A percentile compares a stretch with the other conserved stretches of the same genome.
These are phyloP conservation scores for Thunnus thynnus DNA, from an alignment of 2,113 vertebrate genomes.

Conservation along the genomic window DNA sequence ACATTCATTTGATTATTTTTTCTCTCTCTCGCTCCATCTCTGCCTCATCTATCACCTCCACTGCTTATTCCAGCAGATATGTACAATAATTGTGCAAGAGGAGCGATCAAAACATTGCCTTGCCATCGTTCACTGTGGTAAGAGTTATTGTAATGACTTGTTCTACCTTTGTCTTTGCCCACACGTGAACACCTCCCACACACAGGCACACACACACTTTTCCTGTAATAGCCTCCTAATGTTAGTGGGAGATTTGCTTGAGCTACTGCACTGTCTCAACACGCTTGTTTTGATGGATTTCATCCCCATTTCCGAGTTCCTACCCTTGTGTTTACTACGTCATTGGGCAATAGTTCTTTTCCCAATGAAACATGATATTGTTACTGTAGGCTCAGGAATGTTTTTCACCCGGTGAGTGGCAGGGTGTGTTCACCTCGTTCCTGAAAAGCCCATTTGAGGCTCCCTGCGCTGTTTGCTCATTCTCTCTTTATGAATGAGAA, in stretches of 20 bases:
- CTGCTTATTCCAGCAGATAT: too few species aligned
- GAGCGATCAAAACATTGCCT: constrained; percentile 43
- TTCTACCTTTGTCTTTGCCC: constrained; percentile 23
- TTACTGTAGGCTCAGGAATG: constrained; percentile 78
- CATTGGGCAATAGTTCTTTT: constrained; percentile 64
- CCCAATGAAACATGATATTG: constrained; percentile 72
- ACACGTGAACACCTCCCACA: constrained; percentile 27
- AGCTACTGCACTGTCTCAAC: constrained; percentile 62
- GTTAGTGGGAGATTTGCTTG: constrained; percentile 24
- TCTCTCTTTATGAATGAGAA: constrained; percentile 74
- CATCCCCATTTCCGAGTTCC: constrained; percentile 53
- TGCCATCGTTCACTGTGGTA: constrained; percentile 2
- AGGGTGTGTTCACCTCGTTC: constrained; percentile 59
- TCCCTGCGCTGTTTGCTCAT: constrained; percentile 49
- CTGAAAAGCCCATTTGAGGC: constrained; percentile 54
- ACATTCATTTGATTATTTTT: constrained; percentile 5
- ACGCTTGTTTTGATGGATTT: constrained; percentile 72
- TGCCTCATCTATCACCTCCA: not conserved
- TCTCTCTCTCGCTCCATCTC: constrained; percentile 7
- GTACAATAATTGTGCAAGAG: constrained; percentile 27
- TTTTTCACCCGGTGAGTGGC: constrained; percentile 66
- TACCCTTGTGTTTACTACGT: constrained; percentile 66
- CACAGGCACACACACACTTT: constrained; percentile 28
- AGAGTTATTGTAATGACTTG: constrained; percentile 43
- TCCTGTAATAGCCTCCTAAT: constrained; percentile 18